phyloP scores from a whole-genome alignment of 1,140 invertebrate species.

The Eupeodes corollae region DNA sequence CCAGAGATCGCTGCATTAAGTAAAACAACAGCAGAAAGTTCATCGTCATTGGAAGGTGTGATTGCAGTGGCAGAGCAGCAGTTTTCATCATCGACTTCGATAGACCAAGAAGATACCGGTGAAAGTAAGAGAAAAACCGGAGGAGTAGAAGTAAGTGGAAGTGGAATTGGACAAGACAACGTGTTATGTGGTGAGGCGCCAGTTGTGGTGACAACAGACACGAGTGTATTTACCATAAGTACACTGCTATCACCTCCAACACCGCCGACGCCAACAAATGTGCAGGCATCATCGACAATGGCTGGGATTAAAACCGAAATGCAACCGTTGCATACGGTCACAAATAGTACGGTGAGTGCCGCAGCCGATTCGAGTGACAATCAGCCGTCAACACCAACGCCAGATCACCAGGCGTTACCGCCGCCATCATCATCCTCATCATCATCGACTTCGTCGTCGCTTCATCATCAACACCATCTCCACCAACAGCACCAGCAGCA shows the following conservation, averaged over 20 bases:
- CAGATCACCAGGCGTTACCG: conserved; percentile 14
- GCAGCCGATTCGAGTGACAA: conserved; percentile 37
- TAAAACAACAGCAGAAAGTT: too few relatives aligned
- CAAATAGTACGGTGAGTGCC: conserved; percentile 26
- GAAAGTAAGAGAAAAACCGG: too few relatives aligned
- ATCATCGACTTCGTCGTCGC: conserved; percentile 3
- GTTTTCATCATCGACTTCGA: too few relatives aligned
- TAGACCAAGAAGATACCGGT: too few relatives aligned
- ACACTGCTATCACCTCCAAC: background rate
- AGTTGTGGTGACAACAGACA: too few relatives aligned
- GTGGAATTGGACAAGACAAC: too few relatives aligned
- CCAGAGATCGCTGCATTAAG: too few relatives aligned
- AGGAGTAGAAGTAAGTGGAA: too few relatives aligned
- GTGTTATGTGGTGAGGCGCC: too few relatives aligned
- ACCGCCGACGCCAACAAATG: background rate
- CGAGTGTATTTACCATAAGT: too few relatives aligned
- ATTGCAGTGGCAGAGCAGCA: too few relatives aligned
- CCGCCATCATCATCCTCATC: background rate
- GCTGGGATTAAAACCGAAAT: conserved; percentile 31
- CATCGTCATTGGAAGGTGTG: too few relatives aligned
- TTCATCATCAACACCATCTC: conserved; percentile 1
- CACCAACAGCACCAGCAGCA: conserved; percentile 10
- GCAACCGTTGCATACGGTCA: conserved; percentile 34
- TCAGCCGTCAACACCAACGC: conserved; percentile 33
- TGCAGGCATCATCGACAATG: conserved; percentile 11